phyloP scores from a whole-genome alignment of 2,113 vertebrate species.

The Rhinopithecus roxellana region DNA sequence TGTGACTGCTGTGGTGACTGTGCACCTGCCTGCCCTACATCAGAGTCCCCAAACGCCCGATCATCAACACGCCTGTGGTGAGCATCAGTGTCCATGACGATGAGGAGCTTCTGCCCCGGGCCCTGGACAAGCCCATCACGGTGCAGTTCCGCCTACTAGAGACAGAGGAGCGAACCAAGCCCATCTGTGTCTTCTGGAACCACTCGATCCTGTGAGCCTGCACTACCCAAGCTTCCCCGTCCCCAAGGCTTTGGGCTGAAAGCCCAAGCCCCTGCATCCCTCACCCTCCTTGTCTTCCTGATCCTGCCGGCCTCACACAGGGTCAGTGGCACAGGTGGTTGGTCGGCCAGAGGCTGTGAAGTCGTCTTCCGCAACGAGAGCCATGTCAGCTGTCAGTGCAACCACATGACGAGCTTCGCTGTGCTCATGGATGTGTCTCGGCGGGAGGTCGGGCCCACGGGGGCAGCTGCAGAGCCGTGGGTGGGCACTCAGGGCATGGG shows the following conservation, averaged over 20 bases:
- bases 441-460: conserved; percentile 85
- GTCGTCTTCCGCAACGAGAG: conserved; percentile 93
- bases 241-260: not conserved
- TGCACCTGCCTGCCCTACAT: not conserved
- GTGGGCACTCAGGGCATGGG: not conserved
- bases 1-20: fast-evolving
- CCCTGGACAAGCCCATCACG: conserved; percentile 90
- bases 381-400: conserved; percentile 97
- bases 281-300: not conserved
- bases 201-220: conserved; percentile 92
- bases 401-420: conserved; percentile 95
- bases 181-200: conserved; percentile 99
- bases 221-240: fast-evolving
- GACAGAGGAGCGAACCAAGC: conserved; percentile 95
- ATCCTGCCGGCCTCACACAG: conserved; percentile 33
- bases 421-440: conserved; percentile 97
- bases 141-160: conserved; percentile 96
- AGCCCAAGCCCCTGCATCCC: not conserved
- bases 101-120: conserved; percentile 83
- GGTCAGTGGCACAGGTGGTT: conserved; percentile 85
- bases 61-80: conserved; percentile 96
- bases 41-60: conserved; percentile 95
- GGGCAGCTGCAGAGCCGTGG: fast-evolving
- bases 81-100: conserved; percentile 92
- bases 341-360: conserved; percentile 96